phyloP scores from a whole-genome alignment of 2,797 vertebrate species.

The Fistularia commersonii region DNA sequence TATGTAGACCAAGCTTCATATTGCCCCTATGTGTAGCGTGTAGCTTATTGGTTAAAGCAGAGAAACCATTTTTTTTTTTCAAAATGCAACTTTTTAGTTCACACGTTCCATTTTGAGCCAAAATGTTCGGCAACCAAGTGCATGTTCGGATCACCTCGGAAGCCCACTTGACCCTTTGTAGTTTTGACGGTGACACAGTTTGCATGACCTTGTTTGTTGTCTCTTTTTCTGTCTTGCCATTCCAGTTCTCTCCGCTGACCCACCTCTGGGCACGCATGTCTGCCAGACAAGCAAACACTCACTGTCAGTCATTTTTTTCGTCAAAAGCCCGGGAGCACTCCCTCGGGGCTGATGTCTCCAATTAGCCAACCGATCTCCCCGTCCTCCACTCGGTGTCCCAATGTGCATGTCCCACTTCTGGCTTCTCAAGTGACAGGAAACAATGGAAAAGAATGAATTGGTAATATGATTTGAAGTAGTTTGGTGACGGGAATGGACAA shows the following conservation, averaged over 20 bases:
- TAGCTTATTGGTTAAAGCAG: too few relatives aligned
- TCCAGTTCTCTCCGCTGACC: conserved; percentile 26
- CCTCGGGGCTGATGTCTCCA: conserved; percentile 43
- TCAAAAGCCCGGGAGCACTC: conserved; percentile 42
- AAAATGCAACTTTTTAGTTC: too few relatives aligned
- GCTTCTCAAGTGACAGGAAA: conserved; percentile 35
- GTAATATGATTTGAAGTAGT: conserved; percentile 31
- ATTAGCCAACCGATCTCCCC: conserved; percentile 40
- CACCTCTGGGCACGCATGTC: conserved; percentile 17
- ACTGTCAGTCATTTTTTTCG: conserved; percentile 61
- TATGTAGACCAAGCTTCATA: conserved; percentile 3
- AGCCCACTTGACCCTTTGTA: conserved; percentile 22
- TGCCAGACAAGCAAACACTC: conserved; percentile 55
- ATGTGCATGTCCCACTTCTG: conserved; percentile 40
- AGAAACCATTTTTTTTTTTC: too few relatives aligned
- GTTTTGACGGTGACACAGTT: conserved; percentile 53
- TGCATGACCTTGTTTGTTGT: conserved; percentile 56
- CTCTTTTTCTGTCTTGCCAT: conserved; percentile 43
- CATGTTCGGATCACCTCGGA: too few relatives aligned
- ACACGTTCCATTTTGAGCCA: too few relatives aligned
- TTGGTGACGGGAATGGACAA: conserved; percentile 35
- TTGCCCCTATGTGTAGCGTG: too few relatives aligned
- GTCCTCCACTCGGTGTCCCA: conserved; percentile 27
- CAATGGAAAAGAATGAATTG: conserved; percentile 6
- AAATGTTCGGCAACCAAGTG: too few relatives aligned